These are phyloP conservation scores for Styela plicata DNA, from an alignment of 23 tunicate genomes.

Conservation along the genomic window DNA sequence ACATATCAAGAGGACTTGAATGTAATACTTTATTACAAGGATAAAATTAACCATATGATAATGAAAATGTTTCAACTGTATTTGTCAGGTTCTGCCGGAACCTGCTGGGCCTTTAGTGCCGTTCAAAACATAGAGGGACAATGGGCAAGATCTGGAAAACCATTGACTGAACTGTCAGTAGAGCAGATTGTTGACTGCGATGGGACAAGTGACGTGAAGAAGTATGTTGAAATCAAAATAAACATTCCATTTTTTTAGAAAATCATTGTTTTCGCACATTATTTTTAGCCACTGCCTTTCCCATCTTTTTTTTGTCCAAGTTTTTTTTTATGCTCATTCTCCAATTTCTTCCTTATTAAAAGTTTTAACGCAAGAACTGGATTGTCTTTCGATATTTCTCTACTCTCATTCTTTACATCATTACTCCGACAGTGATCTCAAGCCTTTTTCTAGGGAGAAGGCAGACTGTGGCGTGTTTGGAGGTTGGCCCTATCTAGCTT, in stretches of 20 bases:
- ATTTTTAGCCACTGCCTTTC: too few relatives aligned
- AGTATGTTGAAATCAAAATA: too few relatives aligned
- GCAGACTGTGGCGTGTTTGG: slow-evolving; percentile 68
- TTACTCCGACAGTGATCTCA: neutral
- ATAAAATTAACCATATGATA: too few relatives aligned
- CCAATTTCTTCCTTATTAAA: too few relatives aligned
- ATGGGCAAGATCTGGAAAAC: slow-evolving; percentile 44
- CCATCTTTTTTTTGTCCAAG: too few relatives aligned
- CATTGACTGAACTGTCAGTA: slow-evolving; percentile 44
- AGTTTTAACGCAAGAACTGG: too few relatives aligned
- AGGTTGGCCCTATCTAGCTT: slow-evolving; percentile 70
- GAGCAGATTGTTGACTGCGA: slow-evolving; percentile 75
- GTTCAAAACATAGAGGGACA: slow-evolving; percentile 56
- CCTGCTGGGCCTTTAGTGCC: slow-evolving; percentile 75
- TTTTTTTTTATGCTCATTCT: too few relatives aligned
- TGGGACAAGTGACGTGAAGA: slow-evolving; percentile 27
- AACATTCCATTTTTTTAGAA: too few relatives aligned
- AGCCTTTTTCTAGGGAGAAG: slow-evolving; percentile 19
- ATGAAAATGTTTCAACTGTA: too few relatives aligned
- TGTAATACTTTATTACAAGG: too few relatives aligned
- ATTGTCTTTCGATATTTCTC: neutral
- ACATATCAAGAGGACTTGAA: too few relatives aligned
- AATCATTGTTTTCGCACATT: too few relatives aligned
- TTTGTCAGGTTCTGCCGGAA: slow-evolving; percentile 43
- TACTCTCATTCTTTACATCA: neutral